Evolutionary conservation across 2,888 invertebrate species (phyloP).

Genomic region (Calliphora vomitoria): DNA sequence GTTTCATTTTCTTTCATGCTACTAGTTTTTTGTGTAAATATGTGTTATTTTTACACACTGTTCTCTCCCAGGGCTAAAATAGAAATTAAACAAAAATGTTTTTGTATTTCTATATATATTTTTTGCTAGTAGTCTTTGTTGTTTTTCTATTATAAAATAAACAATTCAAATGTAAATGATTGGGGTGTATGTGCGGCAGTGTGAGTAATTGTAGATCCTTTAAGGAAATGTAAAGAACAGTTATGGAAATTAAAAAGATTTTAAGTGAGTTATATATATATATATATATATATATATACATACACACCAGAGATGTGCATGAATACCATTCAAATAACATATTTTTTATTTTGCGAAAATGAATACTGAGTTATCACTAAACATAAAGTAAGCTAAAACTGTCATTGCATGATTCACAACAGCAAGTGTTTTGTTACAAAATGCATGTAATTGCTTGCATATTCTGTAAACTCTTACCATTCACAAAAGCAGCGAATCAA

Average conservation of each 20-base stretch:
- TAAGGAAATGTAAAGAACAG: constrained; percentile 22
- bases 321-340: too few species aligned
- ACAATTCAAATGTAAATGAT: constrained; percentile 29
- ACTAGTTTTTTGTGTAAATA: constrained; percentile 2
- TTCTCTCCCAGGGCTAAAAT: constrained; percentile 23
- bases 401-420: too few species aligned
- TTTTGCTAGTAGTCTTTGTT: neutral
- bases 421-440: too few species aligned
- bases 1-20: constrained; percentile 18
- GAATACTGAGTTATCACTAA: too few species aligned
- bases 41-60: constrained; percentile 6
- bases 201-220: constrained; percentile 37
- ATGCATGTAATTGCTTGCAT: too few species aligned
- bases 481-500: too few species aligned
- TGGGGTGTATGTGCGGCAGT: too few species aligned
- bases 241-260: constrained; percentile 4
- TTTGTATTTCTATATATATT: neutral
- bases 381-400: too few species aligned
- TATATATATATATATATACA: too few species aligned
- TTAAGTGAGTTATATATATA: neutral
- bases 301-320: too few species aligned
- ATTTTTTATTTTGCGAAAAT: too few species aligned
- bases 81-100: constrained; percentile 49
- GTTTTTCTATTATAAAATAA: constrained; percentile 39
- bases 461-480: too few species aligned